Evolutionary conservation across 2,888 invertebrate species (phyloP), one percentile per base, ranked within the genome.

Genomic region (Aelia acuminata): DNA sequence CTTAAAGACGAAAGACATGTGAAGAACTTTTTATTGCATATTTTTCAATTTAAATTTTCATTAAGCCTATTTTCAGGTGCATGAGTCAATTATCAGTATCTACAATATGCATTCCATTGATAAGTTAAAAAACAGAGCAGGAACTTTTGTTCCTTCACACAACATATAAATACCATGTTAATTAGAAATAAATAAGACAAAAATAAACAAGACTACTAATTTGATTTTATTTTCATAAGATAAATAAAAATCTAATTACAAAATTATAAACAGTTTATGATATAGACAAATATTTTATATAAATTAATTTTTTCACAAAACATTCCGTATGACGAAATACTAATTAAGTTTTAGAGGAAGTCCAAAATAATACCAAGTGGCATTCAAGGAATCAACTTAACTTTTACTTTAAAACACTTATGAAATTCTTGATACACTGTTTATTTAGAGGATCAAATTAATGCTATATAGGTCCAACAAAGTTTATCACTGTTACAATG

Each of bases 211-310:
- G 18, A 39, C 39, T 75, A 26, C 39, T 43, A 43, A 80, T 80
- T 80, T 80, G 43, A 80, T 43, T 80, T 80, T 80, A 80, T 80
- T 80, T 22, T 80, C 43, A 75, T 39, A 80, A n/a, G 43, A 80
- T 80, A 43, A 43, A 80, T 80, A 80, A 80, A 80, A n/a, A 80
- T 80, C 80, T 80, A 80, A 39, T 43, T 80, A 80, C 80, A 80
- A 80, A 80, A 80, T 80, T 43, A 80, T 80, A 15, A 80, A 80
- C 80, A 80, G 43, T 80, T 47, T 80, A 80, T 43, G 43, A 43
- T 80, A 80, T 80, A 80, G 43, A 80, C 43, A 80, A 75, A 43
- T 80, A 47, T 43, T 80, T 43, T 80, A n/a, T 80, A 80, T 43
- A 80, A 35, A 35, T 70, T 31, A 31, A 35, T 70, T 70, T 70